Percentiles rank a stretch among this genome's conserved stretches.
Conservation (phyloP, 1,140 invertebrate species). For the Forficula auricularia region DNA sequence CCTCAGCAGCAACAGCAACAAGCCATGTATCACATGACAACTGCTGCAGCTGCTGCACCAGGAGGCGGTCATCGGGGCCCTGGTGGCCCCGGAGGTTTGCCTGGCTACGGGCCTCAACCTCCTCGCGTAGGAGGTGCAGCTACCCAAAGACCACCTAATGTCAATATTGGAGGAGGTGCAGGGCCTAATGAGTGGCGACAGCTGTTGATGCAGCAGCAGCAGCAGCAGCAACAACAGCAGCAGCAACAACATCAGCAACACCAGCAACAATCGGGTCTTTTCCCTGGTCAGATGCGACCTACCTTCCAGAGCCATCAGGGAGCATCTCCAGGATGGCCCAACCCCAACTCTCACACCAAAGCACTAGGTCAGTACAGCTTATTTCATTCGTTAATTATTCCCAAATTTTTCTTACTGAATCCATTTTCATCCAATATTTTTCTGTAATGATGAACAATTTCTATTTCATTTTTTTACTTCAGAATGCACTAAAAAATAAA, state of each 20-base stretch:
- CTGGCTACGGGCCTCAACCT: no score
- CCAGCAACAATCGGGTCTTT: slow-evolving; percentile 36
- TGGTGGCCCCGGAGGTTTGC: slow-evolving; percentile 6
- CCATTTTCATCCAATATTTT: no score
- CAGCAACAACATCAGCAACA: slow-evolving; percentile 52
- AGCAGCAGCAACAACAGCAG: slow-evolving; percentile 45
- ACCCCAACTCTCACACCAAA: no score
- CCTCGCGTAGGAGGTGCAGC: slow-evolving; percentile 21
- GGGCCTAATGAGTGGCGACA: slow-evolving; percentile 43
- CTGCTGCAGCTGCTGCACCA: slow-evolving; percentile 26
- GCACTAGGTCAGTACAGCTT: no score
- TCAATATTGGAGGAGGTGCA: slow-evolving; percentile 28
- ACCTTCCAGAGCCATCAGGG: slow-evolving; percentile 43
- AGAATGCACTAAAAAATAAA: no score
- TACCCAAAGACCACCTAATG: slow-evolving; percentile 32
- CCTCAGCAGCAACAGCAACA: slow-evolving; percentile 26
- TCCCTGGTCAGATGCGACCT: slow-evolving; percentile 37
- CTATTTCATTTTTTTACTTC: no score
- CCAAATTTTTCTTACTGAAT: no score
- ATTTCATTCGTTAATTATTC: no score
- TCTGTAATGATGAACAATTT: no score
- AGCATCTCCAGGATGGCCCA: slow-evolving; percentile 17
- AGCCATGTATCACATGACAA: not conserved
- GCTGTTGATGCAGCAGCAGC: slow-evolving; percentile 48
- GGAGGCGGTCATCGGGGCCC: slow-evolving; percentile 24